A percentile compares a stretch with the other conserved stretches of the same genome.
These are phyloP conservation scores for Dysidea cf. avara DNA, from an alignment of 37 sponge, comb jelly and placozoan genomes.

Conservation along the genomic window DNA sequence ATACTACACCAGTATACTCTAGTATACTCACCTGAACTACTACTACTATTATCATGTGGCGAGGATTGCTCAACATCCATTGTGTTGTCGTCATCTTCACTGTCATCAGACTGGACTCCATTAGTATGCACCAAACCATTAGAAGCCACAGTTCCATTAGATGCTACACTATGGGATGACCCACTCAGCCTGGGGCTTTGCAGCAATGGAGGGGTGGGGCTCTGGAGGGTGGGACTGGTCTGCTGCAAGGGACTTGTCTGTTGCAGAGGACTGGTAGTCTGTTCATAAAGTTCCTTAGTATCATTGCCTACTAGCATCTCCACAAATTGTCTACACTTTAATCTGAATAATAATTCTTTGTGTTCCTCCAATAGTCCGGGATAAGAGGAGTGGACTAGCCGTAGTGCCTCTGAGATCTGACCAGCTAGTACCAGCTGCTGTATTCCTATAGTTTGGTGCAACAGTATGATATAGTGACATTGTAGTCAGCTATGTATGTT, in stretches of 20 bases:
- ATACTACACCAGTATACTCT: no score
- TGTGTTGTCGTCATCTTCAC: not conserved
- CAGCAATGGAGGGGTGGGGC: conserved; percentile 3
- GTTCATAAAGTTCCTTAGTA: conserved; percentile 11
- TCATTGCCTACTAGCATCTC: conserved; percentile 91
- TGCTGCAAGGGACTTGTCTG: not conserved
- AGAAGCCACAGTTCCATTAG: conserved; percentile 2
- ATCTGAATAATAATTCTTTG: conserved; percentile 74
- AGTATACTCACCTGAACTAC: conserved; percentile 1
- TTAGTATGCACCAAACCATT: not conserved
- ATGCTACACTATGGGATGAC: conserved; percentile 11
- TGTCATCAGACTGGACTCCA: not conserved
- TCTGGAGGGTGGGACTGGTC: not conserved
- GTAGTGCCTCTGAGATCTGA: conserved; percentile 72
- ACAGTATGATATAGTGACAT: not conserved
- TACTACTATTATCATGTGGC: no score
- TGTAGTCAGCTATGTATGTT: no score
- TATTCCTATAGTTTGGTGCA: conserved; percentile 76
- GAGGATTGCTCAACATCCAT: conserved; percentile 36
- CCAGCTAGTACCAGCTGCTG: conserved; percentile 83
- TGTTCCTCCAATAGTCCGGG: conserved; percentile 75
- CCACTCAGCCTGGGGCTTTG: conserved; percentile 41
- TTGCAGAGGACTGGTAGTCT: not conserved
- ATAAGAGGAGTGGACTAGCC: conserved; percentile 49
- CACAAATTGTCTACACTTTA: conserved; percentile 92